Percentiles rank a stretch among this genome's conserved stretches.
Evolutionary conservation across 2,113 vertebrate species (phyloP).

Genomic region (Peromyscus maniculatus): DNA sequence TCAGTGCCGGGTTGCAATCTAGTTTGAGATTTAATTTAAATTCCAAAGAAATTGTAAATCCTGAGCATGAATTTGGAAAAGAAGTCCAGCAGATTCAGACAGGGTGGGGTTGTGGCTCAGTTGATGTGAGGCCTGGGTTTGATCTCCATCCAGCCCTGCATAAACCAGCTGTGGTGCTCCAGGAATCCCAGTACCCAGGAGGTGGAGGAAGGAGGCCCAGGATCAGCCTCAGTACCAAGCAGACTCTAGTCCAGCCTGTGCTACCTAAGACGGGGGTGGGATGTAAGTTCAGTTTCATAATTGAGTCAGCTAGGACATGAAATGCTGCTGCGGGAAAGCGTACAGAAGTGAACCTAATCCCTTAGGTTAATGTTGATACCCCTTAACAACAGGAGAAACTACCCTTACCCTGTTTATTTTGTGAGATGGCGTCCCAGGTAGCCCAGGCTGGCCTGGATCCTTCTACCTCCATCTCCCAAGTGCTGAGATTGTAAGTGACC

Average conservation of each 20-base stretch:
- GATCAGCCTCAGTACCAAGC: not conserved
- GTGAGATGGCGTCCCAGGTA: not conserved
- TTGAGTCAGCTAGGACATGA: slow-evolving; percentile 5
- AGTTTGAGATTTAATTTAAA: slow-evolving; percentile 30
- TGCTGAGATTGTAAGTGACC: not conserved
- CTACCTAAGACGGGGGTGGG: too few species aligned
- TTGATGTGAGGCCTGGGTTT: not conserved
- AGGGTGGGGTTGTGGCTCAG: not conserved
- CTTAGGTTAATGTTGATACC: not conserved
- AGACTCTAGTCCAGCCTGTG: not conserved
- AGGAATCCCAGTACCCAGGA: not conserved
- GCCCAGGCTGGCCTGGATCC: not conserved
- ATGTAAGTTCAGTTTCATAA: not conserved
- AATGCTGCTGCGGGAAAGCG: not conserved
- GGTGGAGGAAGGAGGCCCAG: not conserved
- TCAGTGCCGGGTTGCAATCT: not conserved
- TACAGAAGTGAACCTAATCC: not conserved
- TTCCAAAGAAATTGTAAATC: slow-evolving; percentile 23
- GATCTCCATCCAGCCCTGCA: not conserved
- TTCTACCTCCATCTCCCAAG: not conserved
- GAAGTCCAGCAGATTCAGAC: not conserved
- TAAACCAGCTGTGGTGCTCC: not conserved
- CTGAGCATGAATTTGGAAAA: slow-evolving; percentile 14
- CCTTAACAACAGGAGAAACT: not conserved
- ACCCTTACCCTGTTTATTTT: not conserved